Evolutionary conservation across 2,797 vertebrate species (phyloP), one percentile per base, ranked within the genome.

Genomic region (Sylvia borin): DNA sequence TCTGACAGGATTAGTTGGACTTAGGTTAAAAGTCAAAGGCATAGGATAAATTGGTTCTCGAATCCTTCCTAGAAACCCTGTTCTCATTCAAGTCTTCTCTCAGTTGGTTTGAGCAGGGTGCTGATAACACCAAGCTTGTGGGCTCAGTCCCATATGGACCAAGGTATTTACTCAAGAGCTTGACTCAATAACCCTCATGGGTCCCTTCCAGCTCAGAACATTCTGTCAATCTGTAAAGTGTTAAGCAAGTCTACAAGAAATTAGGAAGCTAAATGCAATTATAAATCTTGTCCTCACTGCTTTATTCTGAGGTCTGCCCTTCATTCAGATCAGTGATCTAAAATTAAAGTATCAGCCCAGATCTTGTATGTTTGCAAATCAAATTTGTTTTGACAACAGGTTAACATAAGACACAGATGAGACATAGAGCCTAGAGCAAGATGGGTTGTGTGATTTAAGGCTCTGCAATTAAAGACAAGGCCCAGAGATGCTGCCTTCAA

Each of bases 341-440:
- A 89, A 89, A 88, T 88, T 80, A 81, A 88, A 77, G 62, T 50
- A 36, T 19, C 67, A 40, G 58, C 50, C 71, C 53, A 25, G 47
- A 34, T 65, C 40, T 42, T 71, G 47, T 42, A 32, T 42, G 26
- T 72, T 66, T 88, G 43, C 89, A 85, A 91, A 75, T 66, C 36
- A 81, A 67, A 93, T 85, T 83, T 71, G 57, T 92, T 93, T 93
- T 93, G 90, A 93, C 94, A 78, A 67, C 73, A 84, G 54, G 40
- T 83, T 92, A 85, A 54, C 34, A 25, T 55, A 73, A 92, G 58
- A 70, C 34, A 34, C 1, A 7, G 54, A 43, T 42, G 61, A 91
- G 72, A 71, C 43, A 48, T 1, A 54, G 34, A 70, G 90, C 88
- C 91, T 78, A 16, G 80, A 79, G 65, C 47, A 72, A 58, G 74